phyloP scores from a whole-genome alignment of 2,113 vertebrate genomes.

The Emydocephalus ijimae region DNA sequence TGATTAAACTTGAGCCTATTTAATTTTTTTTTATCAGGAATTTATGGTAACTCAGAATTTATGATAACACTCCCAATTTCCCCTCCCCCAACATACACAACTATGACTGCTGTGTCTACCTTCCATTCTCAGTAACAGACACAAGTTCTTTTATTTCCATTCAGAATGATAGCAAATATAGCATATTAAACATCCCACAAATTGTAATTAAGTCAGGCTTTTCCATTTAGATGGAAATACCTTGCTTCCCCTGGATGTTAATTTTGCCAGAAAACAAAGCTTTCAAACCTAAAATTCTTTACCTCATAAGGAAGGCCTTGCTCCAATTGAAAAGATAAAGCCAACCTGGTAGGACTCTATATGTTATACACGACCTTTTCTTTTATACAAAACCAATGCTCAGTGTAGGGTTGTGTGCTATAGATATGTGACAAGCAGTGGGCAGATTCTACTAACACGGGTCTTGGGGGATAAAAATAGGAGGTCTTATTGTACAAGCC shows the following conservation, averaged over 20 bases:
- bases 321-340: constrained; percentile 8
- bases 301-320: constrained; percentile 13
- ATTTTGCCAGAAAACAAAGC: constrained; percentile 46
- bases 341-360: fast-evolving
- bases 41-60: constrained; percentile 50
- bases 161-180: constrained; percentile 47
- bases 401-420: not conserved
- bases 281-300: constrained; percentile 10
- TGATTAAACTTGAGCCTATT: constrained; percentile 70
- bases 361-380: not conserved
- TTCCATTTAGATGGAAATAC: not conserved
- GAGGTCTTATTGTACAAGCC: not conserved
- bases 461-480: not conserved
- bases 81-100: too few relatives aligned
- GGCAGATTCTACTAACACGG: not conserved
- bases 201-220: constrained; percentile 51
- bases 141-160: constrained; percentile 39
- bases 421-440: not conserved
- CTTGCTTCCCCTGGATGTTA: not conserved
- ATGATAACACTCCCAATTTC: not conserved
- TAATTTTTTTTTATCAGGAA: constrained; percentile 65
- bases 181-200: constrained; percentile 50
- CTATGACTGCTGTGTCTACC: not conserved
- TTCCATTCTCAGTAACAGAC: constrained; percentile 40
- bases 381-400: not conserved